A percentile compares a stretch with the other conserved stretches of the same genome.
These are phyloP conservation scores for Aquatica leii DNA, from an alignment of 2,888 invertebrate genomes.

Conservation along the genomic window DNA sequence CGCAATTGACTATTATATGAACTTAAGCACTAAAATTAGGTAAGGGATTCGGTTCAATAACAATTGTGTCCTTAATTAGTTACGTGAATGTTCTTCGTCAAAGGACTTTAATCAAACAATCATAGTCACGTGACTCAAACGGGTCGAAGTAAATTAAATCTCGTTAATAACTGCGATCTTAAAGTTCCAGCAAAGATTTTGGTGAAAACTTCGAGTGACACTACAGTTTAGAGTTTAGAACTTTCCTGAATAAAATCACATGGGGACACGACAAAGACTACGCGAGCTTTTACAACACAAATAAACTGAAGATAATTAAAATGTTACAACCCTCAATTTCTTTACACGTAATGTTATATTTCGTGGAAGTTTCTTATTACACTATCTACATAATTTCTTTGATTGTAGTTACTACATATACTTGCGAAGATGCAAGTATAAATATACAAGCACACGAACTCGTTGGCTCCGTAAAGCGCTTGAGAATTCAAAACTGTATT, in stretches of 20 bases:
- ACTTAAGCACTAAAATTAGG: too few relatives aligned
- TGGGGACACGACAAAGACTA: conserved; percentile 35
- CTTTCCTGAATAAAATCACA: conserved; percentile 37
- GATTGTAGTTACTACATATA: conserved; percentile 14
- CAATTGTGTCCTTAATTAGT: not conserved
- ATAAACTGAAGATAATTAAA: conserved; percentile 36
- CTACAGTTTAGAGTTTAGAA: conserved; percentile 44
- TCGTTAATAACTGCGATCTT: conserved; percentile 48
- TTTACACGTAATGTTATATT: conserved; percentile 32
- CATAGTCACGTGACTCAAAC: conserved; percentile 42
- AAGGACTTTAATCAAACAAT: conserved; percentile 43
- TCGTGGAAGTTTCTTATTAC: conserved; percentile 18
- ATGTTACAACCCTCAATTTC: conserved; percentile 26
- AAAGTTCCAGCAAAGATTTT: conserved; percentile 45
- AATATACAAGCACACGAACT: conserved; percentile 12
- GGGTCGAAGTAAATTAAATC: conserved; percentile 48
- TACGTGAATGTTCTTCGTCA: conserved; percentile 27
- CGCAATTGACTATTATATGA: too few relatives aligned
- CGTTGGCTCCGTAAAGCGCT: conserved; percentile 17
- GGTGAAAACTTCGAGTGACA: conserved; percentile 48
- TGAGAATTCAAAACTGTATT: conserved; percentile 23
- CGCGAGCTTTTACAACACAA: conserved; percentile 31
- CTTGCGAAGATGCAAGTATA: conserved; percentile 22
- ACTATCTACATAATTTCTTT: conserved; percentile 23
- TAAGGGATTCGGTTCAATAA: too few relatives aligned